A percentile compares a stretch with the other conserved stretches of the same genome.
Evolutionary conservation across 2,797 vertebrate species (phyloP).

Genomic region (Lacerta viridis): DNA sequence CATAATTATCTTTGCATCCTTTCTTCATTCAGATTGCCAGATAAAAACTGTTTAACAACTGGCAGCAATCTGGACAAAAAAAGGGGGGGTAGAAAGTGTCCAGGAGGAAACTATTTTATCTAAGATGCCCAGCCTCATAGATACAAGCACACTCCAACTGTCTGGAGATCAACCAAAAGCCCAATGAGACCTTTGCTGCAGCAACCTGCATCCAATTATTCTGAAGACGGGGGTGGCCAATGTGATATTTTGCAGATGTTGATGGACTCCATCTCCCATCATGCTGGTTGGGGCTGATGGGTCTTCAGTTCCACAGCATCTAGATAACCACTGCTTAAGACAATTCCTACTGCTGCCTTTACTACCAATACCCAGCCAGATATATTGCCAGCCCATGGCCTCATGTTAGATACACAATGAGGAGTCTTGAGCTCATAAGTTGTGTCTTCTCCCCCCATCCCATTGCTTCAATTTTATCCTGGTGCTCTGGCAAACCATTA

Average conservation of each 20-base stretch:
- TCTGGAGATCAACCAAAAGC: background rate
- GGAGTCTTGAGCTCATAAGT: too few relatives aligned
- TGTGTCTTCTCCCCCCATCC: too few relatives aligned
- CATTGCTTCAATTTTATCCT: background rate
- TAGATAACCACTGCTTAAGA: background rate
- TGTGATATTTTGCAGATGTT: too few relatives aligned
- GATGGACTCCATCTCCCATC: too few relatives aligned
- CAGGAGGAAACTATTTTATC: background rate
- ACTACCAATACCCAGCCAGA: background rate
- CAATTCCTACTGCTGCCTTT: background rate
- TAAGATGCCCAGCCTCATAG: background rate
- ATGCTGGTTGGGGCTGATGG: too few relatives aligned
- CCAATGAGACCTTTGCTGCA: background rate
- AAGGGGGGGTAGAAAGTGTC: background rate
- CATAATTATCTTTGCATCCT: constrained; percentile 1
- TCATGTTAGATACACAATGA: too few relatives aligned
- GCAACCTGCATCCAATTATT: background rate
- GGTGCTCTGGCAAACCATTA: background rate
- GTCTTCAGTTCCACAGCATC: too few relatives aligned
- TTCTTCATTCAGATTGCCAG: constrained; percentile 5
- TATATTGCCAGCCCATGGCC: too few relatives aligned
- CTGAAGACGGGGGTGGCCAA: too few relatives aligned
- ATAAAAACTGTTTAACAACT: constrained; percentile 2
- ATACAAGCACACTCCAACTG: background rate
- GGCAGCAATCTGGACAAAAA: background rate